Percentiles rank a stretch among this genome's conserved stretches.
phyloP scores from a whole-genome alignment of 1,140 invertebrate genomes.

The Drosophila melanica region DNA sequence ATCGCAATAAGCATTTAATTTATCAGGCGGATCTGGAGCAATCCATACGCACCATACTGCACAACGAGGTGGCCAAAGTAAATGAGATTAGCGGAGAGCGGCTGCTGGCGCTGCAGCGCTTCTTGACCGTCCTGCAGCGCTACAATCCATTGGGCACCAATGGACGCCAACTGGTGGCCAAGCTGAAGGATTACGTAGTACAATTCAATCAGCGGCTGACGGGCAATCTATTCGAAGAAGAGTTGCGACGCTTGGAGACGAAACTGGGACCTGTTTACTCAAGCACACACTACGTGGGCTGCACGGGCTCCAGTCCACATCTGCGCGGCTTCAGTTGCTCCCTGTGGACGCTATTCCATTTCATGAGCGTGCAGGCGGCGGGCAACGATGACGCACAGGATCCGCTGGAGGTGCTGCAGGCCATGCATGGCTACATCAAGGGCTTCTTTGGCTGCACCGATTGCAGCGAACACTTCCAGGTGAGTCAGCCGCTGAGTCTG shows the following conservation, averaged over 20 bases:
- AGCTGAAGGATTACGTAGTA: conserved; percentile 64
- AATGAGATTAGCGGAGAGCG: conserved; percentile 89
- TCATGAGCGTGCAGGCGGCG: conserved; percentile 92
- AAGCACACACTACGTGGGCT: conserved; percentile 86
- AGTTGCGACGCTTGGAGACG: conserved; percentile 56
- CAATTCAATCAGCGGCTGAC: conserved; percentile 61
- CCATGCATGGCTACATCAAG: conserved; percentile 95
- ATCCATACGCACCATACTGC: conserved; percentile 90
- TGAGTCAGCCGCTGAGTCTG: conserved; percentile 83
- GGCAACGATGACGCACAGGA: conserved; percentile 84
- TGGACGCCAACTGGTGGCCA: conserved; percentile 87
- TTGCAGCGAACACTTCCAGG: conserved; percentile 93
- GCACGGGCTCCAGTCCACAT: conserved; percentile 86
- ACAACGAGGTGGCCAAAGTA: conserved; percentile 90
- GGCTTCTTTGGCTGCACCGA: conserved; percentile 97
- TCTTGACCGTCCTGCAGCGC: conserved; percentile 88
- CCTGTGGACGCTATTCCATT: conserved; percentile 98
- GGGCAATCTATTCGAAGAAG: conserved; percentile 68
- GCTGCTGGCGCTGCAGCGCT: conserved; percentile 89
- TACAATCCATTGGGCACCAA: conserved; percentile 85
- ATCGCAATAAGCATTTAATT: conserved; percentile 84
- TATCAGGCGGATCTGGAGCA: conserved; percentile 95
- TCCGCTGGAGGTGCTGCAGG: conserved; percentile 89
- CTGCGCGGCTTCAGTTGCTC: conserved; percentile 97
- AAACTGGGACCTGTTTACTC: conserved; percentile 61